Base-by-base conservation (phyloP, 2,888 invertebrate species). In the Ophion ellenae region DNA sequence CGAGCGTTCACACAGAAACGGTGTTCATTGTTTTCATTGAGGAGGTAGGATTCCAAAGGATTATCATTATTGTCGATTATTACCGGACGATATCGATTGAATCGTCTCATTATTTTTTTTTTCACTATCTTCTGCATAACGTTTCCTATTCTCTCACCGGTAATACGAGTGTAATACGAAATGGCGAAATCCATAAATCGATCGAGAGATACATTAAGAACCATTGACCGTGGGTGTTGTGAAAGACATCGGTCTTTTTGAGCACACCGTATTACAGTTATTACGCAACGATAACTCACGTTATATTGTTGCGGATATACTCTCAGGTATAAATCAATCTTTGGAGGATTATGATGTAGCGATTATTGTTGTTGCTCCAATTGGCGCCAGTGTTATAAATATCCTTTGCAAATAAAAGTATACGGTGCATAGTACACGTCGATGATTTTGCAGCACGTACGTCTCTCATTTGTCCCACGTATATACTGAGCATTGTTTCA, bases 221-320 rank as follows among this genome's bases (percentile, higher is more conserved):
- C 47, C 36, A 76, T 45, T 59, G 59, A 67, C 20, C 45, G 59
- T 24, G 59, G 57, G 59, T 32, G 45, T 78, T 78, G 69, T 61
- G 79, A 70, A 70, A 70, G 45, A 78, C 47, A 36, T 70, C 59
- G 45, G 32, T 70, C 45, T 32, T 70, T 57, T 45, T 20, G 7
- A 47, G 2, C 45, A 28, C 45, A 10, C 11, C n/a, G n/a, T 71
- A 63, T 70, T 79, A 53, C 79, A 5, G 32, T 63, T 24, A 61
- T 79, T 79, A 61, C 10, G 53, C 11, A 74, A 74, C 45, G 24
- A 40, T 70, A 47, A 70, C 2, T 32, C 7, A 63, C 47, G 53
- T 63, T 63, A 45, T 61, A 78, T 69, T 59, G 47, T 76, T 71
- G 70, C 70, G 47, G 61, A 78, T 78, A 63, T 20, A 45, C 70